Evolutionary conservation across 2,888 invertebrate genomes (phyloP).

Genomic region (Zaprionus lineosus): DNA sequence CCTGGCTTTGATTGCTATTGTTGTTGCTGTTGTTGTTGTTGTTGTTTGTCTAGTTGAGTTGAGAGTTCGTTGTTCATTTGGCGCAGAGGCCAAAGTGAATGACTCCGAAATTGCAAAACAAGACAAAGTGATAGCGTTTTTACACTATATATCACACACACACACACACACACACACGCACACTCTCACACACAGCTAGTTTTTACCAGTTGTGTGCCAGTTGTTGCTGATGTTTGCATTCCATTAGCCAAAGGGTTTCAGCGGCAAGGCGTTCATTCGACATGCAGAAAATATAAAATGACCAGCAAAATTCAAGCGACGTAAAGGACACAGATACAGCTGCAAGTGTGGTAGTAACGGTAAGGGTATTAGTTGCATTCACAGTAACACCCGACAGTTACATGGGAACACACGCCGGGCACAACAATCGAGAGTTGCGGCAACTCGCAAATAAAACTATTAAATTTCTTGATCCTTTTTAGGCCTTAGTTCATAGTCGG

Average conservation of each 20-base stretch:
- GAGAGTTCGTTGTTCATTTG: constrained; percentile 71
- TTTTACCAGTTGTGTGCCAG: constrained; percentile 20
- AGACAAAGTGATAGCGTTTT: constrained; percentile 57
- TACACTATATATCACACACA: constrained; percentile 28
- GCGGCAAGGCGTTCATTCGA: constrained; percentile 14
- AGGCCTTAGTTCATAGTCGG: too few species aligned
- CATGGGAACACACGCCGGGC: too few species aligned
- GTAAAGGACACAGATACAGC: constrained; percentile 6
- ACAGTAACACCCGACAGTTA: too few species aligned
- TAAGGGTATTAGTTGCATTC: too few species aligned
- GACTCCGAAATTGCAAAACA: constrained; percentile 69
- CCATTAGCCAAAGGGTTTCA: constrained; percentile 42
- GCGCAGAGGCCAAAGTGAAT: constrained; percentile 51
- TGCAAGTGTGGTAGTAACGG: too few species aligned
- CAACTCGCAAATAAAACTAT: too few species aligned
- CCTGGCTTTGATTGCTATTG: constrained; percentile 57
- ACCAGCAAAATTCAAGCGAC: constrained; percentile 21
- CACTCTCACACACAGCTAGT: constrained; percentile 13
- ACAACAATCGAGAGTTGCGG: too few species aligned
- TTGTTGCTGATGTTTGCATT: constrained; percentile 24
- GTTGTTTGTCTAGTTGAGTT: constrained; percentile 45
- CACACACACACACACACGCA: constrained; percentile 16
- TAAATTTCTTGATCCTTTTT: too few species aligned
- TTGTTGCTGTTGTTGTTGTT: constrained; percentile 24
- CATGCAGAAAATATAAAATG: constrained; percentile 36